These are phyloP conservation scores for Falco cherrug DNA, from an alignment of 2,797 vertebrate genomes.

Conservation along the genomic window DNA sequence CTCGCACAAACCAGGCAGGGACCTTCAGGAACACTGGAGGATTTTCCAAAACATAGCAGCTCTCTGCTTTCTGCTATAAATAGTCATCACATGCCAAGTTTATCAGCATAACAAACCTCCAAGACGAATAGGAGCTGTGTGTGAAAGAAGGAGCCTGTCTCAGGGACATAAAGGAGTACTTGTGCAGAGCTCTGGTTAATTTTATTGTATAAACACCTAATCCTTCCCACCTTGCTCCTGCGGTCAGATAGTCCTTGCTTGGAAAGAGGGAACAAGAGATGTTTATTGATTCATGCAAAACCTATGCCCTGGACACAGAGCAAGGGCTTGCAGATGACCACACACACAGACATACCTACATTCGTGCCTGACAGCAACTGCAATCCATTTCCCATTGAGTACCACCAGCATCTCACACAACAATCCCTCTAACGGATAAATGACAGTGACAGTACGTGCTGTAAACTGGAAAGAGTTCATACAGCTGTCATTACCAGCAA, in stretches of 20 bases:
- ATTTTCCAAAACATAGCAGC: conserved; percentile 60
- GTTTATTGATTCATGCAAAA: background rate
- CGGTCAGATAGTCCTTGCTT: background rate
- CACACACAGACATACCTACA: rapidly evolving
- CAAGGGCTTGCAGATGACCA: background rate
- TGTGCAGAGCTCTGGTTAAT: conserved; percentile 22
- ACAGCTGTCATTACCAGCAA: background rate
- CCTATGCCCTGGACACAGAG: background rate
- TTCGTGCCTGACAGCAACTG: background rate
- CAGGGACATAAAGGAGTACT: conserved; percentile 45
- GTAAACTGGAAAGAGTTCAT: background rate
- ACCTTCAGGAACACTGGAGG: background rate
- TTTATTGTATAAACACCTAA: conserved; percentile 54
- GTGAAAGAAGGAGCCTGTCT: conserved; percentile 43
- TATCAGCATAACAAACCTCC: conserved; percentile 60
- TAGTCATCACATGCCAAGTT: conserved; percentile 36
- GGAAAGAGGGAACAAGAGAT: background rate
- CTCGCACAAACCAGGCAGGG: background rate
- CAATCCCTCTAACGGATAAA: background rate
- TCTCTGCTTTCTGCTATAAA: conserved; percentile 62
- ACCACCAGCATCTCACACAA: background rate
- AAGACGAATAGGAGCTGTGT: background rate
- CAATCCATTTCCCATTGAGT: background rate
- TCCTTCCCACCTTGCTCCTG: conserved; percentile 27
- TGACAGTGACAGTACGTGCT: background rate